Evolutionary conservation across 1,140 invertebrate species (phyloP), one percentile per base, ranked within the genome.

Genomic region (Cotesia chilonis): DNA sequence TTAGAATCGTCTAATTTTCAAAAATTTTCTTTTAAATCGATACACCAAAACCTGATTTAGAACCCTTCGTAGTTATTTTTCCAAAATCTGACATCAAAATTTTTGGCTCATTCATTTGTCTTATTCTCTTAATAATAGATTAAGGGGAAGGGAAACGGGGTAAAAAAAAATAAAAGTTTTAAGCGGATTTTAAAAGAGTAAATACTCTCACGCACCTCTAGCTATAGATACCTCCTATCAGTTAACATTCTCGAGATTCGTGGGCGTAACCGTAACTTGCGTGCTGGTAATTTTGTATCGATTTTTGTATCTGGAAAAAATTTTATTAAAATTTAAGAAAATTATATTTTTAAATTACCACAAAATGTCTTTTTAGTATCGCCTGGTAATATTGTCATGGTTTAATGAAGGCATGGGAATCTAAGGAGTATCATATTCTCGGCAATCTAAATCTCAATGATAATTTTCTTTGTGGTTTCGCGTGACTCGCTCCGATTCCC

Each of bases 171-270:
- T 57, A 57, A 17, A 47, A 41, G 5, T 41, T 41, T 41, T 41
- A 57, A 60, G 17, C 10, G 57, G n/a, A 63, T 20, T 28, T 28
- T 28, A 55, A 67, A 9, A 66, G 57, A 66, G 52, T 37, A 63
- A 71, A 66, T 36, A 28, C 63, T 57, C 70, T 67, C 70, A 71
- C 70, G 70, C 70, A 71, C 70, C 65, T 28, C 28, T 7, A 47
- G 6, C 14, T n/a, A 59, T 67, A 57, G 70, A 66, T 66, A 71
- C 59, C 51, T 38, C 66, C 66, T 71, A 71, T 71, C 63, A 12
- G 70, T 60, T 20, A 60, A 6, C 57, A 28, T 10, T 28, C 17
- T 28, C 9, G 28, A 12, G 7, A 28, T 60, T 3, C 6, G 57
- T 10, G 57, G 17, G 20, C 28, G 17, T 51, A 66, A 72, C 67